A percentile compares a stretch with the other conserved stretches of the same genome.
Conservation (phyloP, 2,888 invertebrate species). For the Poecilus cupreus region DNA sequence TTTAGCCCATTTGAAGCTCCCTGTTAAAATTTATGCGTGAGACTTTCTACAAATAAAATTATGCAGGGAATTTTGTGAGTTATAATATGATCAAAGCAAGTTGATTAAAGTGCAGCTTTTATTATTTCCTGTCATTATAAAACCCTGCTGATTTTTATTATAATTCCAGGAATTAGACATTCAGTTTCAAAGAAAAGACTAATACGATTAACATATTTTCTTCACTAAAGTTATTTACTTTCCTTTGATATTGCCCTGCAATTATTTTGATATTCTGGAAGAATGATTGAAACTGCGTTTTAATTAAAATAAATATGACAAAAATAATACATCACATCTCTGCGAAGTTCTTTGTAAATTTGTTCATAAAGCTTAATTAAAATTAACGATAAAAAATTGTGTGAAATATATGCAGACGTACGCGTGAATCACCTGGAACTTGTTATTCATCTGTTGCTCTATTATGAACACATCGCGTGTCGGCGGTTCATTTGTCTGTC, state of each 20-base stretch:
- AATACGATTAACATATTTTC: too few relatives aligned
- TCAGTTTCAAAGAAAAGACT: too few relatives aligned
- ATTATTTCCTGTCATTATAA: too few relatives aligned
- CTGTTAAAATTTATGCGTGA: too few relatives aligned
- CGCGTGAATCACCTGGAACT: constrained; percentile 9
- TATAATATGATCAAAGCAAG: too few relatives aligned
- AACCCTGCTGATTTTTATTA: too few relatives aligned
- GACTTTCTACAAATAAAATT: too few relatives aligned
- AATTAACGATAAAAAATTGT: background rate
- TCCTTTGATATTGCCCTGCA: background rate
- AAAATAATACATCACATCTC: background rate
- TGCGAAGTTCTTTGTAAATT: background rate
- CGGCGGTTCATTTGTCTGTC: constrained; percentile 21
- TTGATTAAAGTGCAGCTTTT: too few relatives aligned
- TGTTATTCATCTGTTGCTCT: constrained; percentile 55
- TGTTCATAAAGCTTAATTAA: background rate
- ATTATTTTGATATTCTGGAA: too few relatives aligned
- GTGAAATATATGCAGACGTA: background rate
- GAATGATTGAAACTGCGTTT: too few relatives aligned
- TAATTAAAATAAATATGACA: background rate
- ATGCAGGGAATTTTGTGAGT: too few relatives aligned
- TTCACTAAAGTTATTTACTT: background rate
- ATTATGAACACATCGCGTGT: constrained; percentile 46
- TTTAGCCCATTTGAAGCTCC: background rate
- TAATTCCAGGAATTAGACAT: too few relatives aligned